phyloP scores from a whole-genome alignment of 2,888 invertebrate genomes.

The Nematopogon swammerdamellus region DNA sequence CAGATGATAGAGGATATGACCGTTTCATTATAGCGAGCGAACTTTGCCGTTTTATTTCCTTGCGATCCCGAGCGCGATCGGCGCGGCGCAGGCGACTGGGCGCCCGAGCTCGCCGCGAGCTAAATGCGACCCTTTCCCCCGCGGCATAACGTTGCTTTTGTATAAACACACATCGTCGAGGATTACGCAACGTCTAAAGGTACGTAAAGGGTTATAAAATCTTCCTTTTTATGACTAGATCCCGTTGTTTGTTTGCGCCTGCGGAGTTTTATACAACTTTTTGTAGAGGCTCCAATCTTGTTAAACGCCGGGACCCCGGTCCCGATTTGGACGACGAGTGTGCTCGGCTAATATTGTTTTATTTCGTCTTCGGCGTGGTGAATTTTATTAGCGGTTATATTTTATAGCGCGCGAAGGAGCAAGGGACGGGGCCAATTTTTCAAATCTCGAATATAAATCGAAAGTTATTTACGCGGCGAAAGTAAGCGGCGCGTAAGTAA shows the following conservation, averaged over 20 bases:
- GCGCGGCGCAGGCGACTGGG: not conserved
- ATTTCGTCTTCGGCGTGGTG: too few relatives aligned
- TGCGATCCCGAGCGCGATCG: too few relatives aligned
- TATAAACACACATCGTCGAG: not conserved
- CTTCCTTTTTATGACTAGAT: not conserved
- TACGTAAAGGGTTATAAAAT: not conserved
- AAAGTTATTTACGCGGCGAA: too few relatives aligned
- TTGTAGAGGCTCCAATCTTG: not conserved
- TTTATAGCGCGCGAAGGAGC: too few relatives aligned
- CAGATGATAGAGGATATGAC: not conserved
- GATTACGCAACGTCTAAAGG: not conserved
- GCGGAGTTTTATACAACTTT: not conserved
- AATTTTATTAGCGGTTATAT: too few relatives aligned
- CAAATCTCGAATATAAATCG: too few relatives aligned
- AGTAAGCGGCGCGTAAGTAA: too few relatives aligned
- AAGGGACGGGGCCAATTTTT: too few relatives aligned
- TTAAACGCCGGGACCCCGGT: too few relatives aligned
- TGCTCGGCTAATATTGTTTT: too few relatives aligned
- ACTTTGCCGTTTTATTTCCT: not conserved
- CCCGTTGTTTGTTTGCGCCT: not conserved
- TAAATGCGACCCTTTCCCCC: not conserved
- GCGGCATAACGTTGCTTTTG: not conserved
- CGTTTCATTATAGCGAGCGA: not conserved
- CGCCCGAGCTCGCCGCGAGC: not conserved
- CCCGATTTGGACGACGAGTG: too few relatives aligned